phyloP scores from a whole-genome alignment of 2,888 invertebrate species.

The Nesidiocoris tenuis region DNA sequence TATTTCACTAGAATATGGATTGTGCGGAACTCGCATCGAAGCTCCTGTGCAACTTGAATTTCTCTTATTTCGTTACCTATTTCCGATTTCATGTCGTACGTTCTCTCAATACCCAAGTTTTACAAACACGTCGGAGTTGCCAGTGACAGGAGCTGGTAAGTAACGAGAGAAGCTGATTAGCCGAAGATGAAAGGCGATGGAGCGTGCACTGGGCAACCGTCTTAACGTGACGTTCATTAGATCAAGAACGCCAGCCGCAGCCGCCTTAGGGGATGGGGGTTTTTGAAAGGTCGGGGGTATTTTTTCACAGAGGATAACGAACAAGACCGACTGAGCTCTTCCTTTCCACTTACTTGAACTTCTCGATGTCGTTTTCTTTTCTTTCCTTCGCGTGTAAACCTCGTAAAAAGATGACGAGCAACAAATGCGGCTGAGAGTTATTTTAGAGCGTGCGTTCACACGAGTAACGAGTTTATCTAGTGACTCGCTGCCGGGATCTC shows the following conservation, averaged over 20 bases:
- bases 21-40: too few relatives aligned
- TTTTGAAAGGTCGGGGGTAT: conserved; percentile 5
- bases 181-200: conserved; percentile 39
- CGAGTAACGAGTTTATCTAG: neutral
- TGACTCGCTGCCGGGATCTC: too few relatives aligned
- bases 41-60: too few relatives aligned
- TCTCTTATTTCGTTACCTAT: too few relatives aligned
- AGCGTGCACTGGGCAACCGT: conserved; percentile 23
- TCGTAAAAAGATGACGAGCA: neutral
- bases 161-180: conserved; percentile 38
- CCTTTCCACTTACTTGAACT: too few relatives aligned
- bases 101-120: too few relatives aligned
- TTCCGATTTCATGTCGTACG: too few relatives aligned
- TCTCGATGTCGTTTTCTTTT: conserved; percentile 11
- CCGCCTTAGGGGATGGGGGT: conserved; percentile 7
- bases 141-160: too few relatives aligned
- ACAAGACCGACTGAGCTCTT: neutral
- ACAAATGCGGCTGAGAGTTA: conserved; percentile 2
- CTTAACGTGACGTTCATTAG: conserved; percentile 35
- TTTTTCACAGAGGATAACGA: neutral
- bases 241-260: conserved; percentile 13
- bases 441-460: neutral
- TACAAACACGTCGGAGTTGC: too few relatives aligned
- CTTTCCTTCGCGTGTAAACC: neutral
- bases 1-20: too few relatives aligned